Percentiles rank a stretch among this genome's conserved stretches.
These are phyloP conservation scores for Pampus argenteus DNA, from an alignment of 2,797 vertebrate genomes.

Conservation along the genomic window DNA sequence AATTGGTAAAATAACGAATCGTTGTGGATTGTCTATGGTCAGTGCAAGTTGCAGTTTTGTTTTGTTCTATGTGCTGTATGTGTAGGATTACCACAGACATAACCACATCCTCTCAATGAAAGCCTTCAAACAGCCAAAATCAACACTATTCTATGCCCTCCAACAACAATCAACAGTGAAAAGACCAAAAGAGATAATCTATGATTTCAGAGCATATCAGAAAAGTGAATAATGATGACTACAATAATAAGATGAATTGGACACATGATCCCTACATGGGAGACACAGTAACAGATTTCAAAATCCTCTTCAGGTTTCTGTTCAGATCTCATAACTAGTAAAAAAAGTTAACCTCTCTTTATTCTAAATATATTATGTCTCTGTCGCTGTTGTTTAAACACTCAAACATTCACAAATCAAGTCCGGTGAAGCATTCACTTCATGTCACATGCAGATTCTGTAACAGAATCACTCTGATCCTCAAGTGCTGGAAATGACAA, in stretches of 20 bases:
- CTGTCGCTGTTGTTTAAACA: constrained; percentile 34
- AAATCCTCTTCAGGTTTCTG: not conserved
- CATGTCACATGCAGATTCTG: constrained; percentile 1
- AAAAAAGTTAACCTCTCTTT: not conserved
- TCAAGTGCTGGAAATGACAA: constrained; percentile 43
- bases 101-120: constrained; percentile 42
- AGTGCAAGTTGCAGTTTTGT: constrained; percentile 36
- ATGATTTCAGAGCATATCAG: constrained; percentile 15
- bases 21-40: constrained; percentile 48
- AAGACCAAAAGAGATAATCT: constrained; percentile 24
- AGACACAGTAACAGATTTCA: not conserved
- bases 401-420: constrained; percentile 22
- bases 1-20: not conserved
- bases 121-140: constrained; percentile 38
- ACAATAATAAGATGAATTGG: constrained; percentile 3
- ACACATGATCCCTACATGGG: constrained; percentile 4
- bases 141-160: constrained; percentile 20
- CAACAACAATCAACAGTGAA: not conserved
- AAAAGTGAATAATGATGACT: constrained; percentile 3
- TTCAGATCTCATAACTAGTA: constrained; percentile 1
- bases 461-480: constrained; percentile 15
- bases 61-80: constrained; percentile 19
- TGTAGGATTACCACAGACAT: constrained; percentile 53
- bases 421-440: too few species aligned
- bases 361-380: constrained; percentile 3